phyloP scores from a whole-genome alignment of 2,888 invertebrate genomes.

The Saturnia pavonia region DNA sequence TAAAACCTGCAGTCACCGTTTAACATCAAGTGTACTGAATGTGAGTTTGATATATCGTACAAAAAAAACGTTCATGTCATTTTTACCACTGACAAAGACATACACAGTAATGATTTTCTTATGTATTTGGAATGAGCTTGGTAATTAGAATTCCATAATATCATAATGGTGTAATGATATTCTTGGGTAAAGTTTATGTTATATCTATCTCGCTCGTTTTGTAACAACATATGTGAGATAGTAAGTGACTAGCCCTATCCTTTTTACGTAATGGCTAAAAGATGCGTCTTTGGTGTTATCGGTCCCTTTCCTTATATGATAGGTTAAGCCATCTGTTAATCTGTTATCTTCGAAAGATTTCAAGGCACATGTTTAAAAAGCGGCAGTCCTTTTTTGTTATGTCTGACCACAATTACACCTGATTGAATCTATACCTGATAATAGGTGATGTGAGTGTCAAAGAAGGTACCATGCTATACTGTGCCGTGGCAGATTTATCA shows the following conservation, averaged over 20 bases:
- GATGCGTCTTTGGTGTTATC: not conserved
- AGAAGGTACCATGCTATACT: not conserved
- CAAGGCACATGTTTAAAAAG: not conserved
- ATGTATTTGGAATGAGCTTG: not conserved
- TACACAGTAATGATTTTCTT: not conserved
- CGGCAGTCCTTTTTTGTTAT: not conserved
- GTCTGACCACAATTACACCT: not conserved
- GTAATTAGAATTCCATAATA: not conserved
- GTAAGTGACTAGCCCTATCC: not conserved
- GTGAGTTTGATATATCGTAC: no score
- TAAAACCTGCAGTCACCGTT: no score
- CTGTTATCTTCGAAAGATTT: not conserved
- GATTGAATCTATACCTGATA: not conserved
- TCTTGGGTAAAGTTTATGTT: not conserved
- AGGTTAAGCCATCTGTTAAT: not conserved
- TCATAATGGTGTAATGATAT: not conserved
- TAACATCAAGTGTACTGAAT: no score
- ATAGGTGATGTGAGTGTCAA: not conserved
- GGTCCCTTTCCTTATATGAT: not conserved
- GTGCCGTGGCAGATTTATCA: no score
- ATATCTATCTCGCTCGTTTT: not conserved
- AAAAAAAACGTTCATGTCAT: no score
- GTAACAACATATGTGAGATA: not conserved
- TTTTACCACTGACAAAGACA: not conserved
- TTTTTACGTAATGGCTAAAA: not conserved